Base-by-base conservation (phyloP, 2,888 invertebrate species). In the Spodoptera picta region DNA sequence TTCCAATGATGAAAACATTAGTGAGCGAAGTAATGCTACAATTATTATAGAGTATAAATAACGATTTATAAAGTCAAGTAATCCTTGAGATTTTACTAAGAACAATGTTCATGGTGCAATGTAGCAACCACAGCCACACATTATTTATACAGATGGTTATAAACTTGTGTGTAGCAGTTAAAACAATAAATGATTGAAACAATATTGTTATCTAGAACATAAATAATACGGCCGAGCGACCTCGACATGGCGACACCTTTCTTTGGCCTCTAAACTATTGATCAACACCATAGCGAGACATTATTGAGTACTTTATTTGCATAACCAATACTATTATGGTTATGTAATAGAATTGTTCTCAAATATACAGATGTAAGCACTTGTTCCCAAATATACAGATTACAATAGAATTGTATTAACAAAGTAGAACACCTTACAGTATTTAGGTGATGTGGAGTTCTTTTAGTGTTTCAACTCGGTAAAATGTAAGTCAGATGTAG, bases 221-320 rank as follows among this genome's bases (percentile, higher is more conserved):
- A 52, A 65, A 63, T 71, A 64, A 52, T 53, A 60, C 51, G 49
- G 51, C 51, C 56, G 65, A 73, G 68, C 71, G 65, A 73, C 69
- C 71, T 75, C 66, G 68, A 65, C 67, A 65, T 55, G 69, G 68
- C 72, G 67, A 77, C 77, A 81, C 75, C 71, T 74, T 77, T 66
- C 79, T 72, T 76, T 71, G 79, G 72, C 80, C 81, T 80, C 77
- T 69, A 79, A 77, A 76, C 55, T 80, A 81, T 80, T 71, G 80
- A 80, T 79, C 68, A 62, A 62, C 53, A 61, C 27, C 52, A 63
- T 14, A 44, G 49, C 50, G 63, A 72, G 62, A 49, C 31, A 61
- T 60, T 55, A 63, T 63, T 61, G 56, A 56, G 36, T 54, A 56
- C 49, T 64, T 63, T 46, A 68, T 59, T 73, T 67, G 58, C 54